A percentile compares a stretch with the other conserved stretches of the same genome.
These are phyloP conservation scores for Acanthoscelides obtectus DNA, from an alignment of 2,888 invertebrate species.

Conservation along the genomic window DNA sequence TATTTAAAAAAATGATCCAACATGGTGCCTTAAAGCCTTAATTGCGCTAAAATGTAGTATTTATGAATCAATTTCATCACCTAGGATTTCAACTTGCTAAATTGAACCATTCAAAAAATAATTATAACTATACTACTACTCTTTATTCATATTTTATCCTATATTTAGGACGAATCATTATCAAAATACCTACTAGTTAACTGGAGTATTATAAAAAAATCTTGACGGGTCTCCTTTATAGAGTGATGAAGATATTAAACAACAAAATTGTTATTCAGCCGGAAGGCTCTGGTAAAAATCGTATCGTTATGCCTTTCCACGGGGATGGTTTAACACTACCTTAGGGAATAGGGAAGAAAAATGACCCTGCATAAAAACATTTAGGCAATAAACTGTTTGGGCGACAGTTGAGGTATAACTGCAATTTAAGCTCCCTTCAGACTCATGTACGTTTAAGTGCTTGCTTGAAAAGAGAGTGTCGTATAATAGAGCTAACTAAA, in stretches of 20 bases:
- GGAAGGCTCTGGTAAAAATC: neutral
- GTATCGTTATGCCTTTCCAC: constrained; percentile 8
- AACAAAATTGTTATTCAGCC: neutral
- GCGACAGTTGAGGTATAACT: constrained; percentile 11
- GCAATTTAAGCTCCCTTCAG: neutral
- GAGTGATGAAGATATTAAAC: neutral
- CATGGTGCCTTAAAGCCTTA: too few species aligned
- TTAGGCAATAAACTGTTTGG: constrained; percentile 46
- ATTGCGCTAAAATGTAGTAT: too few species aligned
- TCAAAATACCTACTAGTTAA: too few species aligned
- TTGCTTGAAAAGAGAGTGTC: neutral
- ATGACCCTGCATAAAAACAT: constrained; percentile 48
- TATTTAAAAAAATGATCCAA: too few species aligned
- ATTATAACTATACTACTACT: too few species aligned
- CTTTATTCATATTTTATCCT: too few species aligned
- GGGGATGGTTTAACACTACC: constrained; percentile 41
- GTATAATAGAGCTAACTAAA: too few species aligned
- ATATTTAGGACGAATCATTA: too few species aligned
- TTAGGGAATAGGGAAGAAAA: constrained; percentile 43
- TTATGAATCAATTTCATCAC: too few species aligned
- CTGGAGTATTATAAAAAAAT: neutral
- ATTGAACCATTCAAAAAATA: too few species aligned
- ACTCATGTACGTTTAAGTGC: neutral
- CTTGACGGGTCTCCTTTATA: neutral
- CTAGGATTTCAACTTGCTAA: too few species aligned